phyloP scores from a whole-genome alignment of 2,113 vertebrate species.

The Hippocampus mohnikei region DNA sequence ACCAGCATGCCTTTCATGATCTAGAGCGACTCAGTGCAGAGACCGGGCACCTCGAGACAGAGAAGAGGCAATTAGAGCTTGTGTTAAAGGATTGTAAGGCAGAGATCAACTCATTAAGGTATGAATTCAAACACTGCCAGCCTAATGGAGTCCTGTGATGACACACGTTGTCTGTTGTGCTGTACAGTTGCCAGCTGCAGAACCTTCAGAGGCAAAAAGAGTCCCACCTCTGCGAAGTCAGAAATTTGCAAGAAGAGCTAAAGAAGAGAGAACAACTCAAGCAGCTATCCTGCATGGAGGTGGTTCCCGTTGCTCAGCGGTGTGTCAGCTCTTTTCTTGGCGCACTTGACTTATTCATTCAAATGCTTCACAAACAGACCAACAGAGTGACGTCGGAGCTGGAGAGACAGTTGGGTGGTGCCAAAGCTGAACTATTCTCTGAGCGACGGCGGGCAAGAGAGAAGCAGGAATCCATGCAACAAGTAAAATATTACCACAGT shows the following conservation, averaged over 20 bases:
- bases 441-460: constrained; percentile 64
- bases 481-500: constrained; percentile 51
- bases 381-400: constrained; percentile 46
- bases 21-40: constrained; percentile 26
- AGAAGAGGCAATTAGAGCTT: constrained; percentile 32
- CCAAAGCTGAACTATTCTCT: constrained; percentile 68
- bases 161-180: neutral
- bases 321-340: neutral
- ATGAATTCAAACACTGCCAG: constrained; percentile 12
- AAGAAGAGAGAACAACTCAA: constrained; percentile 1
- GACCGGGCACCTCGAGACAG: constrained; percentile 44
- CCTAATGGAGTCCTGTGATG: neutral
- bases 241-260: constrained; percentile 40
- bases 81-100: constrained; percentile 38
- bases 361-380: constrained; percentile 29
- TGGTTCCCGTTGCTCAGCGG: constrained; percentile 13
- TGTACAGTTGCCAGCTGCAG: constrained; percentile 45
- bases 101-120: constrained; percentile 59
- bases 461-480: constrained; percentile 64
- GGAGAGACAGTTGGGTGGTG: constrained; percentile 66
- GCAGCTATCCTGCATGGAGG: constrained; percentile 8
- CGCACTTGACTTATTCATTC: neutral
- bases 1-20: constrained; percentile 50
- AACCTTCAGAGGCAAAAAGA: constrained; percentile 55
- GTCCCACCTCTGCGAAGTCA: constrained; percentile 19